Evolutionary conservation across 2,113 vertebrate species (phyloP), one percentile per base, ranked within the genome.

Genomic region (Rutilus rutilus): DNA sequence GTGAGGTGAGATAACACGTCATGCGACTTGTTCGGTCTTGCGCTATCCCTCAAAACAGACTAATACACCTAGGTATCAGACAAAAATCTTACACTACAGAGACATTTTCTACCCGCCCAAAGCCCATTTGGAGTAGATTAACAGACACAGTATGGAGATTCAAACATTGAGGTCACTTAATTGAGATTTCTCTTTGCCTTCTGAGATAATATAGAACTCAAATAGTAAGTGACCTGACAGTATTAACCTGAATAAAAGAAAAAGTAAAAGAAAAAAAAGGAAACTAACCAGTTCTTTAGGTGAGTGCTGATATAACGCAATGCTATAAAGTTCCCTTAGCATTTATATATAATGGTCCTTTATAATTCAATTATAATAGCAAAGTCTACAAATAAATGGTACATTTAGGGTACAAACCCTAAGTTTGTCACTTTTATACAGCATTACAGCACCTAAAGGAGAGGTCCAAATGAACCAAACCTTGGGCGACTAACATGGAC

Each of bases 111-210:
- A 52, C 80, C 60, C 45, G 11, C 80, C 80, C 64, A 54, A 83
- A 73, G 87, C 33, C 87, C 84, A 76, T 74, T 84, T 80, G 79
- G 45, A 84, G 60, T 36, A 11, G 15, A 36, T 65, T 89, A 75
- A 87, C 91, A 93, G 96, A 98, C 98, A 99, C 98, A 99, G 98
- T 99, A 98, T 99, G 98, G 97, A 99, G 97, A 97, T 96, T 95
- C 94, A 93, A 95, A 93, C 95, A 94, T 94, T 96, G 95, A 97
- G 97, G 97, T 98, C 98, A 99, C 97, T 97, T 97, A 95, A 95
- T 96, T 97, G 95, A 94, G 90, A 86, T 92, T 93, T 94, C 69
- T 52, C 65, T 85, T 78, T 64, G 25, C 19, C 52, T 69, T 87
- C 62, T 76, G 60, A 36, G 83, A 89, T 88, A 90, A 89, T 89